Evolutionary conservation across 2,888 invertebrate genomes (phyloP).

Genomic region (Drosophila picticornis): DNA sequence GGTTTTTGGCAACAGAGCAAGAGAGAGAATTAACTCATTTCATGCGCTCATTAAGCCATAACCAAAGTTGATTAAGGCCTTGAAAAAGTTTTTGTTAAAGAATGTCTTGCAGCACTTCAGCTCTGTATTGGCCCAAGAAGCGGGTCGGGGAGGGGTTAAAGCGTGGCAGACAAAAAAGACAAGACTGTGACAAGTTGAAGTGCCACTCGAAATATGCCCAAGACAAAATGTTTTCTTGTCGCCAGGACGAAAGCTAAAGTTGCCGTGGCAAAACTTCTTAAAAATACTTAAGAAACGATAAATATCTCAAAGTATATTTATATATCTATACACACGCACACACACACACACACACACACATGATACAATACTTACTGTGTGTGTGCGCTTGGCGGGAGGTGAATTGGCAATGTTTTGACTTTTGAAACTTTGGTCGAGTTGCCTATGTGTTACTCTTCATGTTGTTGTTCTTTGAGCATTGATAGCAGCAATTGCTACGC

Average conservation of each 20-base stretch:
- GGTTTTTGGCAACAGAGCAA: conserved; percentile 27
- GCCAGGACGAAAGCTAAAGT: conserved; percentile 57
- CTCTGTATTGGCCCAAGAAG: not conserved
- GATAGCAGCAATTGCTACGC: conserved; percentile 38
- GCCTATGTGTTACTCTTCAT: conserved; percentile 64
- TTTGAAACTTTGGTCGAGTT: conserved; percentile 73
- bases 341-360: conserved; percentile 22
- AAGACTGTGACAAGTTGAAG: conserved; percentile 56
- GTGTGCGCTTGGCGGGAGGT: not conserved
- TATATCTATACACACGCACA: conserved; percentile 21
- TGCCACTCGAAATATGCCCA: conserved; percentile 62
- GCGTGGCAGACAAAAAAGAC: conserved; percentile 21
- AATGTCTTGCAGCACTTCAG: conserved; percentile 28
- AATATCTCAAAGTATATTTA: conserved; percentile 65
- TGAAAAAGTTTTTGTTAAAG: conserved; percentile 59
- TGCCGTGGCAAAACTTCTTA: conserved; percentile 72
- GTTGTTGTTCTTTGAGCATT: conserved; percentile 32
- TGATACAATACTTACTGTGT: conserved; percentile 23
- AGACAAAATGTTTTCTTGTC: conserved; percentile 65
- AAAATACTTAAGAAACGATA: conserved; percentile 80
- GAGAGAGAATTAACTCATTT: conserved; percentile 72
- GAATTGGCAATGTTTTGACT: conserved; percentile 56
- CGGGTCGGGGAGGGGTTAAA: not conserved
- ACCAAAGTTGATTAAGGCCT: conserved; percentile 75
- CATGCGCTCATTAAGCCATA: conserved; percentile 69